Conservation (phyloP, 2,888 invertebrate species). For the Chironomus riparius region DNA sequence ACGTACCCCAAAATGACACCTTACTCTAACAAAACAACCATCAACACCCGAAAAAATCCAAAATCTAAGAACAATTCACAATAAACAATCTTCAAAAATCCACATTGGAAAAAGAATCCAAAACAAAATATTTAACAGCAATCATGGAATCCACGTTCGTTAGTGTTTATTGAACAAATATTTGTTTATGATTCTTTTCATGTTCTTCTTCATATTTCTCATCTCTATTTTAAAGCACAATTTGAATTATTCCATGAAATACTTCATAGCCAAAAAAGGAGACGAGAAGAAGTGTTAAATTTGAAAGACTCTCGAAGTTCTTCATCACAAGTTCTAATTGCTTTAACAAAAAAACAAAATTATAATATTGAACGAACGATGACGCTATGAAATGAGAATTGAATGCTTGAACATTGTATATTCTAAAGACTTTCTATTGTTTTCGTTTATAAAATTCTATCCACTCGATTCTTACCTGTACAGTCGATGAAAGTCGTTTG, state of each 20-base stretch:
- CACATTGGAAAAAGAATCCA: neutral
- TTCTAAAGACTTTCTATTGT: neutral
- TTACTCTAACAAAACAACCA: no score
- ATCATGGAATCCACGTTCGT: no score
- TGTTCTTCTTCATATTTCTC: neutral
- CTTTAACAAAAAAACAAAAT: neutral
- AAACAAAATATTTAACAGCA: neutral
- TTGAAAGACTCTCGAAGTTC: neutral
- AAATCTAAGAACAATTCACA: neutral
- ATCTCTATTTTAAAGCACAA: neutral
- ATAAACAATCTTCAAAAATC: neutral
- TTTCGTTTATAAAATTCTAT: no score
- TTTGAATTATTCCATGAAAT: neutral
- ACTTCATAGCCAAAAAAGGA: neutral
- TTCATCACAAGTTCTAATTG: conserved; percentile 15
- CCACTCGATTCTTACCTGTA: conserved; percentile 51
- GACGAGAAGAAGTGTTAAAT: conserved; percentile 11
- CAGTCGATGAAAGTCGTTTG: conserved; percentile 70
- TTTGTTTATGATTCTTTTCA: conserved; percentile 12
- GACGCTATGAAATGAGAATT: neutral
- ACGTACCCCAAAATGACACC: no score
- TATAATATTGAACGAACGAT: neutral
- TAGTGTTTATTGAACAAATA: conserved; percentile 20
- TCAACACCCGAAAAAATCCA: no score
- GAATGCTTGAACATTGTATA: neutral